Evolutionary conservation across 2,113 vertebrate species (phyloP).

Genomic region (Psilopsiagon aymara): DNA sequence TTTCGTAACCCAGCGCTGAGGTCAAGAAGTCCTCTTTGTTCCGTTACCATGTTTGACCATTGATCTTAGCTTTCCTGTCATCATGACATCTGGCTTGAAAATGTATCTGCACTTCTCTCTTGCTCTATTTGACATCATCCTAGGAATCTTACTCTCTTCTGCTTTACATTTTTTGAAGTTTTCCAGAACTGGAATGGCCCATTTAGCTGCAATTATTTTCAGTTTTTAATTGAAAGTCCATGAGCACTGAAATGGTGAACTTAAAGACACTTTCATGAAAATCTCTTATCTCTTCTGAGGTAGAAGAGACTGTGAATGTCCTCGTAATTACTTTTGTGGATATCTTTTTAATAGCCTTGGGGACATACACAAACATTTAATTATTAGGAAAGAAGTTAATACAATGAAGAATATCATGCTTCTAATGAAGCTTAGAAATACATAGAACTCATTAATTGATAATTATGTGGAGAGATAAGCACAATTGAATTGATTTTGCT

Average conservation of each 20-base stretch:
- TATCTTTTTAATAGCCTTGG: slow-evolving; percentile 44
- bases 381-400: slow-evolving; percentile 31
- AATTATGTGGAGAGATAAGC: slow-evolving; percentile 25
- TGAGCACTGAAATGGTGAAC: slow-evolving; percentile 36
- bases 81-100: background rate
- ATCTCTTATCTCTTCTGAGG: slow-evolving; percentile 27
- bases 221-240: slow-evolving; percentile 43
- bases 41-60: background rate
- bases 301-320: background rate
- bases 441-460: slow-evolving; percentile 29
- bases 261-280: slow-evolving; percentile 21
- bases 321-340: slow-evolving; percentile 47
- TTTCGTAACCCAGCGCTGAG: background rate
- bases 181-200: background rate
- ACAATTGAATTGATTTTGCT: slow-evolving; percentile 25
- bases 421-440: slow-evolving; percentile 46
- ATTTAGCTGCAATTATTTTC: slow-evolving; percentile 5
- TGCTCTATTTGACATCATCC: background rate
- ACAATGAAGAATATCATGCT: slow-evolving; percentile 11
- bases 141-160: background rate
- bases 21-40: background rate
- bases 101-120: background rate
- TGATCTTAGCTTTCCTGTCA: background rate
- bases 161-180: background rate
- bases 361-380: slow-evolving; percentile 2